Percentiles rank a stretch among this genome's conserved stretches.
phyloP scores from a whole-genome alignment of 2,113 vertebrate genomes.

The Gobio gobio region DNA sequence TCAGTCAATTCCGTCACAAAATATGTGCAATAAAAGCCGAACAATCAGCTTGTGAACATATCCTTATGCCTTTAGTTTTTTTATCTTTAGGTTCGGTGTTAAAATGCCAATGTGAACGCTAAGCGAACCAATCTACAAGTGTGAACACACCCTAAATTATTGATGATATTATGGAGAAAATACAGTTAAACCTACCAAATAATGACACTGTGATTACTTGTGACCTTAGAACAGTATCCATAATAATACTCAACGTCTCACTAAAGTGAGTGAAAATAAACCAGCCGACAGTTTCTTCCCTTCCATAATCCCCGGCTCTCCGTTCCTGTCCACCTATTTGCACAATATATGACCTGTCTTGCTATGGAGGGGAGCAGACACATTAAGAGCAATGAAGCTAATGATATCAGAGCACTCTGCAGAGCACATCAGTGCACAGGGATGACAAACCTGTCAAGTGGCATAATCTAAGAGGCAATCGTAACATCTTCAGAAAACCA shows the following conservation, averaged over 20 bases:
- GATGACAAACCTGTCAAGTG: slow-evolving; percentile 96
- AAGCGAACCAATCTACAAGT: too few relatives aligned
- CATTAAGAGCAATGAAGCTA: slow-evolving; percentile 98
- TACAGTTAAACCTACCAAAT: background rate
- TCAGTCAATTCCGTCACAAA: too few relatives aligned
- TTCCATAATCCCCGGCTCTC: slow-evolving; percentile 60
- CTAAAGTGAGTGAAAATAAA: slow-evolving; percentile 43
- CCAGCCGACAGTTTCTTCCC: slow-evolving; percentile 45
- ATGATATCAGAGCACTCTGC: slow-evolving; percentile 97
- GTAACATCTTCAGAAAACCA: slow-evolving; percentile 91
- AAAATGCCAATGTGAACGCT: too few relatives aligned
- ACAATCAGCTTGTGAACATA: too few relatives aligned
- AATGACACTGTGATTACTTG: background rate
- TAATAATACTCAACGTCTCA: background rate
- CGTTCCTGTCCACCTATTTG: slow-evolving; percentile 71
- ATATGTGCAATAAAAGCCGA: too few relatives aligned
- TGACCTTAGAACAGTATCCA: slow-evolving; percentile 33
- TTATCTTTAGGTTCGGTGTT: too few relatives aligned
- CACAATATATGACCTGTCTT: slow-evolving; percentile 86
- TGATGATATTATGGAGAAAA: background rate
- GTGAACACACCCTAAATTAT: too few relatives aligned
- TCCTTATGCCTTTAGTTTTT: too few relatives aligned
- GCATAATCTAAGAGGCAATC: slow-evolving; percentile 92
- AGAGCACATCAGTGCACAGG: slow-evolving; percentile 88
- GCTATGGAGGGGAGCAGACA: slow-evolving; percentile 85